Percentiles rank a stretch among this genome's conserved stretches.
phyloP scores from a whole-genome alignment of 2,888 invertebrate species.

The Drosophila infuscata region DNA sequence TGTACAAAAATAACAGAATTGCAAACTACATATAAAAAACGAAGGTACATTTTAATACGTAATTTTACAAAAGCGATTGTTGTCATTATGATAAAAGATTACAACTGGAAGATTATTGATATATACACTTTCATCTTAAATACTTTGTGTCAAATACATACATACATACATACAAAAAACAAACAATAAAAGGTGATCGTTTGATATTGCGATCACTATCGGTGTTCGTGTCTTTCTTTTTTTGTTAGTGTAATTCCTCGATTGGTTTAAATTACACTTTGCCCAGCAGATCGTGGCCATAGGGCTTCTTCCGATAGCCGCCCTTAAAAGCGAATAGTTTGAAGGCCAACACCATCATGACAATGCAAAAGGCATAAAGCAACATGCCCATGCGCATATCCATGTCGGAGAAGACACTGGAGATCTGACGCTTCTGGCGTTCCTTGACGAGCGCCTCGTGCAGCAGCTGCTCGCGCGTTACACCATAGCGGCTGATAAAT shows the following conservation, averaged over 20 bases:
- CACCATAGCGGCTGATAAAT: conserved; percentile 81
- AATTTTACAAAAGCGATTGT: conserved; percentile 63
- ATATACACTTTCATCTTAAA: conserved; percentile 70
- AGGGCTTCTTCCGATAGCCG: conserved; percentile 90
- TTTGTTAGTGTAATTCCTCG: not conserved
- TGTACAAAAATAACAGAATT: not conserved
- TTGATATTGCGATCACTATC: conserved; percentile 32
- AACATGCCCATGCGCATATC: conserved; percentile 92
- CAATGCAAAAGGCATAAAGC: conserved; percentile 90
- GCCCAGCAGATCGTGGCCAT: conserved; percentile 89
- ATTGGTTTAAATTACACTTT: conserved; percentile 87
- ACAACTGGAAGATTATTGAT: conserved; percentile 71
- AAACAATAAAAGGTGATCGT: conserved; percentile 46
- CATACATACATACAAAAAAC: conserved; percentile 30
- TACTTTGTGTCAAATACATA: conserved; percentile 47
- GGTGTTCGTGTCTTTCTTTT: conserved; percentile 39
- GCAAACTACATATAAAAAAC: conserved; percentile 17
- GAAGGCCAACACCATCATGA: conserved; percentile 91
- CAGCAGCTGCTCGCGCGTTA: conserved; percentile 74
- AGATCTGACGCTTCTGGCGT: conserved; percentile 81
- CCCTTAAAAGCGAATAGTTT: conserved; percentile 89
- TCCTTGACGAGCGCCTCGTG: conserved; percentile 73
- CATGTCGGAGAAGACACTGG: conserved; percentile 84
- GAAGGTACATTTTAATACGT: conserved; percentile 34
- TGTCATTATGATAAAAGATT: conserved; percentile 44